These are phyloP conservation scores for Mus minutoides DNA, from an alignment of 2,797 vertebrate species.

Conservation along the genomic window DNA sequence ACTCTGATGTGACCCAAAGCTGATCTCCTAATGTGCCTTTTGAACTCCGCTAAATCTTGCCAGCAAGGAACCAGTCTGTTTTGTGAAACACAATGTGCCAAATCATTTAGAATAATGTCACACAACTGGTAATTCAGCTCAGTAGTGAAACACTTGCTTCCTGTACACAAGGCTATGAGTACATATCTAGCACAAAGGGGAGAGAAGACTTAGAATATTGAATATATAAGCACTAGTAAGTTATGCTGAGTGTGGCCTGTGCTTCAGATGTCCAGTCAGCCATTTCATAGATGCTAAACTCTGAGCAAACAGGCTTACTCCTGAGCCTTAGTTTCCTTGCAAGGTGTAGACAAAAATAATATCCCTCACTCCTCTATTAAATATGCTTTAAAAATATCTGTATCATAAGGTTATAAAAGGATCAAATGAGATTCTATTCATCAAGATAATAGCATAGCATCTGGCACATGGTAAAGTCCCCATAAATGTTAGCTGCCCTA, in stretches of 20 bases:
- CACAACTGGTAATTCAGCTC: background rate
- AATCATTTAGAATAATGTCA: background rate
- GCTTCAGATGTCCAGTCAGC: background rate
- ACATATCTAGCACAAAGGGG: background rate
- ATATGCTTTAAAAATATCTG: background rate
- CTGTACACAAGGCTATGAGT: background rate
- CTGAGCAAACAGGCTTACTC: background rate
- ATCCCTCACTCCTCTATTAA: background rate
- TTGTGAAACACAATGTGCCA: background rate
- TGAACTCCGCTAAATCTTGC: background rate
- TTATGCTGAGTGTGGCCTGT: background rate
- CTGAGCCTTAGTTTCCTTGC: background rate
- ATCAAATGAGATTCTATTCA: conserved; percentile 43
- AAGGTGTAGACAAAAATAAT: background rate
- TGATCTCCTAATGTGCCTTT: background rate
- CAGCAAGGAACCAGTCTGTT: background rate
- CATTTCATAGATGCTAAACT: background rate
- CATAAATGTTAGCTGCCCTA: background rate
- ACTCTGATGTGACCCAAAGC: background rate
- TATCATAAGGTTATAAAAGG: background rate
- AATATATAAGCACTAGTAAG: background rate
- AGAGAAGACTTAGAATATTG: background rate
- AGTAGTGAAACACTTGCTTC: background rate
- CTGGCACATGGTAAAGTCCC: background rate
- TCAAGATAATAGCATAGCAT: background rate